Evolutionary conservation across 2,888 invertebrate species (phyloP).

Genomic region (Phyllotreta striolata): DNA sequence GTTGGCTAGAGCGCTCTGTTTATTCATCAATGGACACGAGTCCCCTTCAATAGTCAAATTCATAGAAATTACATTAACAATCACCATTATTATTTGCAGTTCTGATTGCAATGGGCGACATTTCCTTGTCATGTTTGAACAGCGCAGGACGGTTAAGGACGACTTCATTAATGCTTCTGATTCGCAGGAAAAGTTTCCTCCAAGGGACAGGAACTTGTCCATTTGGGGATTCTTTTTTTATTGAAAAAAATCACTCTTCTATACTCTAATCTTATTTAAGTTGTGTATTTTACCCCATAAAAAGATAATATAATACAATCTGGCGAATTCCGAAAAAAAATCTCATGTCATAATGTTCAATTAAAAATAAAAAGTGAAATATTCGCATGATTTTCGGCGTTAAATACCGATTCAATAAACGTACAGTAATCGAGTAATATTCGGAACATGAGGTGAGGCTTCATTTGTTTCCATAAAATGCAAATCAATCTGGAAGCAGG

Average conservation of each 20-base stretch:
- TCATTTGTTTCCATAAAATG: too few species aligned
- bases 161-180: constrained; percentile 23
- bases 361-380: too few species aligned
- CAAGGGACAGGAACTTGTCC: constrained; percentile 3
- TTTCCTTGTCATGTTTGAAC: constrained; percentile 34
- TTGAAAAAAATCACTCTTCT: background rate
- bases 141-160: constrained; percentile 27
- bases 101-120: constrained; percentile 54
- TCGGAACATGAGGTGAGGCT: too few species aligned
- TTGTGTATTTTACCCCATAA: too few species aligned
- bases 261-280: too few species aligned
- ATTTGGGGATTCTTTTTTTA: constrained; percentile 3
- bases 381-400: too few species aligned
- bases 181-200: constrained; percentile 16
- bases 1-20: constrained; percentile 52
- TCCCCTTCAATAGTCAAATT: constrained; percentile 59
- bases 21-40: constrained; percentile 53
- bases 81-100: constrained; percentile 61
- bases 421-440: too few species aligned
- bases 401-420: too few species aligned
- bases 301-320: too few species aligned
- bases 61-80: constrained; percentile 62
- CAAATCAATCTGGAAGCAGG: too few species aligned
- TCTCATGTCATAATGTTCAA: too few species aligned
- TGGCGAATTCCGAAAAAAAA: too few species aligned